Base-by-base conservation (phyloP, 2,113 vertebrate genomes). In the Gorilla gorilla region DNA sequence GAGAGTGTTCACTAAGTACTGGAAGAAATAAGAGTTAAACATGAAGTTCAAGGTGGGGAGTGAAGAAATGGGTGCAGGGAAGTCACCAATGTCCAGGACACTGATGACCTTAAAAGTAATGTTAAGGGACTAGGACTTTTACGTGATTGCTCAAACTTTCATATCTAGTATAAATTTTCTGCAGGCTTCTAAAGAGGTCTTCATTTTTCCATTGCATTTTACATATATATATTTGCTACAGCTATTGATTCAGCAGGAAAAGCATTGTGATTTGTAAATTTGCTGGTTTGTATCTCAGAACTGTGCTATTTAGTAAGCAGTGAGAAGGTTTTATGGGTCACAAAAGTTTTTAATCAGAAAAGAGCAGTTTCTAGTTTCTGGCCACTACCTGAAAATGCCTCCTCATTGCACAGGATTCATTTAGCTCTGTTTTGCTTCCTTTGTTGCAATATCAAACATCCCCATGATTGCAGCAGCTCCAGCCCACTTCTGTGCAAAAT, bases 401-500 rank as follows among this genome's bases (percentile, higher is more conserved):
- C 8, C 45, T 80, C 61, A 1, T 18, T 68, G 59, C 72, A 38
- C 48, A 45, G 83, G 32, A 38, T 4, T 6, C 23, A 8, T 64
- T n/a, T 76, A 18, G 32, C 32, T 93, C 23, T 76, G 70, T 79
- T 87, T 72, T 66, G 55, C 73, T 97, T 86, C 92, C 83, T 89
- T 93, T 96, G 92, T 76, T 59, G 97, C 68, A 95, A 92, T 52
- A 50, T 14, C 14, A 30, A 59, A 91, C 35, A n/a, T 66, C 50
- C 85, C 70, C 79, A 66, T 1, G 59, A 43, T 78, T 93, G 90
- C 43, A 30, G 87, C 86, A 86, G 40, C 45, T 83, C 59, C 43
- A 7, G 73, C 55, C 57, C 3, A 73, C 94, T 96, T 97, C 95
- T 96, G n/a, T 50, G 12, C 93, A 72, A 96, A 96, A 97, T 78